A percentile compares a stretch with the other conserved stretches of the same genome.
Evolutionary conservation across 1,140 invertebrate genomes (phyloP).

Genomic region (Carposina sasakii): DNA sequence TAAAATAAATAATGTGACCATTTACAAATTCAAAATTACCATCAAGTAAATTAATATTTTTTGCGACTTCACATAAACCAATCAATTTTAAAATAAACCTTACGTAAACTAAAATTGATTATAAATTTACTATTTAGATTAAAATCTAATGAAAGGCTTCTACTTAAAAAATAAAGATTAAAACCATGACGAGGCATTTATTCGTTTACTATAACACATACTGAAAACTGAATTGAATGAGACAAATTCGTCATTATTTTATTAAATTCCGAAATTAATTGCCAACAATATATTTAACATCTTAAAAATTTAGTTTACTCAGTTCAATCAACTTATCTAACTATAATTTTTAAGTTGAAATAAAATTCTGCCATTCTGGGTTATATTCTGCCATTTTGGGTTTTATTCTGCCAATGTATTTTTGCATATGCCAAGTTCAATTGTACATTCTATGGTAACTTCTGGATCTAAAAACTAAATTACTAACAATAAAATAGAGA

Average conservation of each 20-base stretch:
- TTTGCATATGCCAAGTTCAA: constrained; percentile 2
- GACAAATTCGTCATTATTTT: background rate
- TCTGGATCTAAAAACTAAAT: constrained; percentile 24
- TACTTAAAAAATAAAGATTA: constrained; percentile 33
- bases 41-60: background rate
- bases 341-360: background rate
- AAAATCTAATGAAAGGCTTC: constrained; percentile 27
- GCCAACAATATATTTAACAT: background rate
- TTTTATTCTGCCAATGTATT: background rate
- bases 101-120: constrained; percentile 3
- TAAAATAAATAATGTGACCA: background rate
- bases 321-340: background rate
- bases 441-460: constrained; percentile 36
- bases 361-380: background rate
- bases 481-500: constrained; percentile 14
- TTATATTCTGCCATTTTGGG: background rate
- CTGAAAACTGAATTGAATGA: too few relatives aligned
- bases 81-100: background rate
- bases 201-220: constrained; percentile 19
- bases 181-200: constrained; percentile 29
- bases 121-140: constrained; percentile 23
- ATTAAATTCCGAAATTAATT: constrained; percentile 1
- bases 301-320: background rate
- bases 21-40: background rate
- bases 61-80: background rate